These are phyloP conservation scores for Candidula unifasciata DNA, from an alignment of 2,888 invertebrate species.

Conservation along the genomic window DNA sequence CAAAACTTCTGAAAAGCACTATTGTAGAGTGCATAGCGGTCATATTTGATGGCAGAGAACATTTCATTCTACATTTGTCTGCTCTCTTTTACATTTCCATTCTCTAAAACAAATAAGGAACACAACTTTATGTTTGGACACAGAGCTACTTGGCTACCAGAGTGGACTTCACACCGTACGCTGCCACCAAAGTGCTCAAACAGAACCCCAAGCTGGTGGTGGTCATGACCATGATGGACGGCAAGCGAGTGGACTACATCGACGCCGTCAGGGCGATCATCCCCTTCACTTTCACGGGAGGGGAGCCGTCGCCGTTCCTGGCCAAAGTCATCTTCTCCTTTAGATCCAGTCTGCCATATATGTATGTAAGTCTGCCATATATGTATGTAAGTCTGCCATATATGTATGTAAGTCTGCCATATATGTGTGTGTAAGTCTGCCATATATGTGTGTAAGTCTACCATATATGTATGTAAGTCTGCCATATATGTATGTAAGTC, in stretches of 20 bases:
- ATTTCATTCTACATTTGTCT: too few species aligned
- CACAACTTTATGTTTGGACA: too few species aligned
- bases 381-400: neutral
- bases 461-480: too few species aligned
- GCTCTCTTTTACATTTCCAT: too few species aligned
- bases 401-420: too few species aligned
- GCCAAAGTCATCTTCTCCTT: constrained; percentile 16
- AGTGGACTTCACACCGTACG: constrained; percentile 25
- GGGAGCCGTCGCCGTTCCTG: constrained; percentile 24
- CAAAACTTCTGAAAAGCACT: too few species aligned
- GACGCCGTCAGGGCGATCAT: constrained; percentile 37
- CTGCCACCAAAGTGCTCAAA: constrained; percentile 3
- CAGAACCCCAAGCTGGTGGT: constrained; percentile 9
- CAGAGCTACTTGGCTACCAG: constrained; percentile 26
- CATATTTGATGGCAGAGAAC: too few species aligned
- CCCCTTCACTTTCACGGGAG: constrained; percentile 5
- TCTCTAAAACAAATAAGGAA: too few species aligned
- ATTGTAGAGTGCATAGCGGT: too few species aligned
- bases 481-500: too few species aligned
- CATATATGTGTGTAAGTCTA: neutral
- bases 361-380: neutral
- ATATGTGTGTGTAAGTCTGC: too few species aligned
- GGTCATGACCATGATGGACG: constrained; percentile 33
- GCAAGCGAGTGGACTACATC: constrained; percentile 39
- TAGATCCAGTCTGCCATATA: constrained; percentile 22